A percentile compares a stretch with the other conserved stretches of the same genome.
phyloP scores from a whole-genome alignment of 2,888 invertebrate species.

The Acanthopleura granulata region DNA sequence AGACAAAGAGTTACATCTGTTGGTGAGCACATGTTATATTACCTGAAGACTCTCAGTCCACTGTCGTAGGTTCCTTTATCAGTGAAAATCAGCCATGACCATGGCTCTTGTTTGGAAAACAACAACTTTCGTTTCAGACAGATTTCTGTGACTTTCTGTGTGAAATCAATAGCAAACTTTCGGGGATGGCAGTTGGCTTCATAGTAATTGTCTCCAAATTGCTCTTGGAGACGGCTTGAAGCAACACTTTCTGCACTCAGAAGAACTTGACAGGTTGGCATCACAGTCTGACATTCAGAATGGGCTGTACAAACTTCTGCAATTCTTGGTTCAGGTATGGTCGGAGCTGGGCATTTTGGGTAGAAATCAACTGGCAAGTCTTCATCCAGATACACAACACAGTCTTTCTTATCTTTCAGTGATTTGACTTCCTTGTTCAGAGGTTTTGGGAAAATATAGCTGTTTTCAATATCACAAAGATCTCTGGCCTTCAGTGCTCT shows the following conservation, averaged over 20 bases:
- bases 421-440: background rate
- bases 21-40: background rate
- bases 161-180: slow-evolving; percentile 28
- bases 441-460: background rate
- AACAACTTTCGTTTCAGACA: background rate
- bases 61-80: background rate
- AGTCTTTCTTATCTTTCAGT: background rate
- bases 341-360: background rate
- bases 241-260: background rate
- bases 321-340: background rate
- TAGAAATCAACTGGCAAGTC: slow-evolving; percentile 2
- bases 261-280: background rate
- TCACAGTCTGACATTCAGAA: too few species aligned
- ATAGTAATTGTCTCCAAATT: slow-evolving; percentile 19
- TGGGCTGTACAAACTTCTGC: background rate
- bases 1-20: too few species aligned
- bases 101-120: background rate
- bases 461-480: background rate
- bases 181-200: slow-evolving; percentile 28
- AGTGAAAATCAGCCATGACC: slow-evolving; percentile 15
- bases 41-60: background rate
- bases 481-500: background rate
- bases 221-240: background rate
- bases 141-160: background rate
- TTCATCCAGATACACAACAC: background rate